These are phyloP conservation scores for Hucho hucho DNA, from an alignment of 2,113 vertebrate species.

Conservation along the genomic window DNA sequence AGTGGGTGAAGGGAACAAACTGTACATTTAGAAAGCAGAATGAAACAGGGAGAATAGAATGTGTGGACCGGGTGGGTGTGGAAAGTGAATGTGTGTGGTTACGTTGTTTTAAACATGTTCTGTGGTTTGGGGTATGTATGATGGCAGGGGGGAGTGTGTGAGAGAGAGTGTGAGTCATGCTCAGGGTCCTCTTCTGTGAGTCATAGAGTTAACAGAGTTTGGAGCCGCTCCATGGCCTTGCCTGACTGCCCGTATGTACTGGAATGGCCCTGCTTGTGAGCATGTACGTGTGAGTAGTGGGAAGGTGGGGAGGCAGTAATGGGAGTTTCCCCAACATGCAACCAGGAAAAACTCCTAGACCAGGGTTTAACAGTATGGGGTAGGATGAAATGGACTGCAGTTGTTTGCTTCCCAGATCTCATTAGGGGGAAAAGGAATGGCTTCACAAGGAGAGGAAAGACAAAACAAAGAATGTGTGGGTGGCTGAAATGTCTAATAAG, in stretches of 20 bases:
- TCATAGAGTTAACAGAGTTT: slow-evolving; percentile 36
- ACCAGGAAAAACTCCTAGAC: too few relatives aligned
- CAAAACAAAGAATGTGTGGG: slow-evolving; percentile 46
- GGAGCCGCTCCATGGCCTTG: slow-evolving; percentile 20
- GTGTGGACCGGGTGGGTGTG: slow-evolving; percentile 12
- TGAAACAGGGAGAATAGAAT: neutral
- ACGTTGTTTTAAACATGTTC: slow-evolving; percentile 27
- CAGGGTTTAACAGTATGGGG: slow-evolving; percentile 13
- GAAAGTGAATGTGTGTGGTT: slow-evolving; percentile 23
- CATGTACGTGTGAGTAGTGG: slow-evolving; percentile 29
- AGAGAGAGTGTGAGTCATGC: slow-evolving; percentile 50
- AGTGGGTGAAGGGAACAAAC: neutral
- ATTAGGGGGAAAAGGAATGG: slow-evolving; percentile 27
- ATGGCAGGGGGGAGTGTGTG: slow-evolving; percentile 13
- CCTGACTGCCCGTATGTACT: slow-evolving; percentile 26
- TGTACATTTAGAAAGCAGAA: neutral
- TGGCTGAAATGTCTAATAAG: slow-evolving; percentile 42
- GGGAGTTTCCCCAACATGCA: neutral
- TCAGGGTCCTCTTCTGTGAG: slow-evolving; percentile 25
- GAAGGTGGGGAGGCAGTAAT: neutral
- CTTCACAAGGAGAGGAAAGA: slow-evolving; percentile 18
- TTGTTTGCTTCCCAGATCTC: slow-evolving; percentile 40
- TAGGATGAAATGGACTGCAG: slow-evolving; percentile 28
- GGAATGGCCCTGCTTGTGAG: neutral
- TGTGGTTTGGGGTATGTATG: slow-evolving; percentile 17